Evolutionary conservation across 2,888 invertebrate genomes (phyloP).

Genomic region (Alloplasta piceator): DNA sequence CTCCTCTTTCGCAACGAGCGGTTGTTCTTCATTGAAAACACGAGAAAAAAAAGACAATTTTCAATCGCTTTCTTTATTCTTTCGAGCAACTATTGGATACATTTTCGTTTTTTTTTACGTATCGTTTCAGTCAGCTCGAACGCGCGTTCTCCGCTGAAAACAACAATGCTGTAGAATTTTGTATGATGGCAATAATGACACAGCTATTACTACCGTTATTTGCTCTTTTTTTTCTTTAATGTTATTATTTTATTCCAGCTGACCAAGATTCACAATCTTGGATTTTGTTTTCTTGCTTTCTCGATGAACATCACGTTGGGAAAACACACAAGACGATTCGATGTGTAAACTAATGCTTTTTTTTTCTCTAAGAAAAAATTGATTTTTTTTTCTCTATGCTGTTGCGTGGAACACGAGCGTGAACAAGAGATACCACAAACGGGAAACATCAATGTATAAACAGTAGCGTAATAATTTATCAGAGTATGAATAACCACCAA

Average conservation of each 20-base stretch:
- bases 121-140: conserved; percentile 65
- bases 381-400: conserved; percentile 1
- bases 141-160: conserved; percentile 79
- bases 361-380: no score
- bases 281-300: conserved; percentile 18
- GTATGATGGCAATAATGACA: conserved; percentile 53
- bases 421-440: conserved; percentile 14
- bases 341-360: conserved; percentile 29
- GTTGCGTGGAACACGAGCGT: not conserved
- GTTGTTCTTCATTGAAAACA: no score
- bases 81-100: conserved; percentile 64
- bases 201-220: conserved; percentile 49
- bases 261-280: conserved; percentile 42
- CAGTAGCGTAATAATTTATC: conserved; percentile 12
- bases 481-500: conserved; percentile 10
- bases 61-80: conserved; percentile 64
- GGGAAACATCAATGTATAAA: conserved; percentile 7
- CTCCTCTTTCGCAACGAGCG: no score
- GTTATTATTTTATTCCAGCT: conserved; percentile 39
- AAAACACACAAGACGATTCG: conserved; percentile 40
- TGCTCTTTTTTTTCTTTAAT: conserved; percentile 9
- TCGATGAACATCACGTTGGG: conserved; percentile 43
- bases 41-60: not conserved
- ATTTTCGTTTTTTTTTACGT: conserved; percentile 63
- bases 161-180: conserved; percentile 80